Percentiles rank a stretch among this genome's conserved stretches.
Conservation (phyloP, 2,888 invertebrate genomes). For the Resseliella maxima region DNA sequence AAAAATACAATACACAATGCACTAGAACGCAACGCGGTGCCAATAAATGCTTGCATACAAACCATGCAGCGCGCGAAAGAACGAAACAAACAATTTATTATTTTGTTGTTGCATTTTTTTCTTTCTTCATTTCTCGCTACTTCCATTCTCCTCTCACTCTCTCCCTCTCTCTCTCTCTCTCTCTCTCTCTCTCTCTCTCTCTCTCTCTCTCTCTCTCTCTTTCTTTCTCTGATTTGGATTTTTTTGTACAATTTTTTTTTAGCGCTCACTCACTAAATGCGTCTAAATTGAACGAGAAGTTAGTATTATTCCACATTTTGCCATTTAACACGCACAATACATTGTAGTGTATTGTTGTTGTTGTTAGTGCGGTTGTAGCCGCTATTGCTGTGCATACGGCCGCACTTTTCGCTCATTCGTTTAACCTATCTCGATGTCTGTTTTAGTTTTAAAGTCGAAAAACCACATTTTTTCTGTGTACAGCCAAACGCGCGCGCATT, state of each 20-base stretch:
- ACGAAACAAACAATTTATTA: too few species aligned
- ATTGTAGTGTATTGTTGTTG: background rate
- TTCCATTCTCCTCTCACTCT: too few species aligned
- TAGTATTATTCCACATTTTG: constrained; percentile 9
- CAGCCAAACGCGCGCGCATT: background rate
- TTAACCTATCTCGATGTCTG: background rate
- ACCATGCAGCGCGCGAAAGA: too few species aligned
- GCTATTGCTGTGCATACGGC: background rate
- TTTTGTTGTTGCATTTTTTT: too few species aligned
- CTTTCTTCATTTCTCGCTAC: too few species aligned
- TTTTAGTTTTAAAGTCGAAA: constrained; percentile 19
- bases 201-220: background rate
- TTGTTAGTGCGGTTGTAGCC: background rate
- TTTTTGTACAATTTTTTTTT: background rate
- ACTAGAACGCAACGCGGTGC: background rate
- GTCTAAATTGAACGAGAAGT: background rate
- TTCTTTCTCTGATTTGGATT: background rate
- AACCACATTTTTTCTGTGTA: constrained; percentile 8
- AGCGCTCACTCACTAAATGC: background rate
- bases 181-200: background rate
- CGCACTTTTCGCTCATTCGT: background rate
- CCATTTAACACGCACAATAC: constrained; percentile 2
- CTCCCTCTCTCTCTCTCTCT: background rate
- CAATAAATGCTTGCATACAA: too few species aligned
- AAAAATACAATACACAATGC: background rate